Evolutionary conservation across 2,113 vertebrate genomes (phyloP).

Genomic region (Sterrhoptilus dennistouni): DNA sequence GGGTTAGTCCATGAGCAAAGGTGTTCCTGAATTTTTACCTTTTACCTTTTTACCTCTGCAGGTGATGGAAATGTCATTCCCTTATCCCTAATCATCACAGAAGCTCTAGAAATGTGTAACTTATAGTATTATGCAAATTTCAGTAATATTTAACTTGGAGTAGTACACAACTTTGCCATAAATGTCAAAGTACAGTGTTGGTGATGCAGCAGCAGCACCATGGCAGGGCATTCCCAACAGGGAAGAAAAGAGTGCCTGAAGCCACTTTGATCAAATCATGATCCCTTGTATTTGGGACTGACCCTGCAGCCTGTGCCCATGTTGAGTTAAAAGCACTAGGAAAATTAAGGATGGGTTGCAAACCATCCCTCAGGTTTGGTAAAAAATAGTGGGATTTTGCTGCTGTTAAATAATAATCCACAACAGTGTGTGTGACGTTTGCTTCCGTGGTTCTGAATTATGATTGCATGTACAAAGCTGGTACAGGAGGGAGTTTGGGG

Average conservation of each 20-base stretch:
- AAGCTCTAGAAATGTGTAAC: neutral
- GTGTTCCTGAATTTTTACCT: neutral
- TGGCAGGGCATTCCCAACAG: neutral
- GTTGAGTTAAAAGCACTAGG: neutral
- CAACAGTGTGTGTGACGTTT: rapidly evolving
- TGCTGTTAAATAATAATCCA: neutral
- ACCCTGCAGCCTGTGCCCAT: neutral
- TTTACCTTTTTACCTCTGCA: neutral
- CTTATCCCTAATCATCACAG: neutral
- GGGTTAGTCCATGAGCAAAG: neutral
- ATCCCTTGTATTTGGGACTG: neutral
- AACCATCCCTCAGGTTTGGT: neutral
- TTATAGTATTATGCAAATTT: neutral
- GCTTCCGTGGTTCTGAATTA: neutral
- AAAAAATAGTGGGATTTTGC: neutral
- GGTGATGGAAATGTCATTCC: neutral
- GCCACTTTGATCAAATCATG: neutral
- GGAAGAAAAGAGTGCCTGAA: neutral
- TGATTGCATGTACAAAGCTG: neutral
- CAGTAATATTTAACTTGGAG: neutral
- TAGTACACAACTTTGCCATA: neutral
- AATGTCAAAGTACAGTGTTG: neutral
- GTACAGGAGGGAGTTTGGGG: neutral
- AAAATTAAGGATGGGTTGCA: neutral
- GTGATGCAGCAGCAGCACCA: neutral